Conservation (phyloP, 1,140 invertebrate species). For the Arctopsyche grandis region DNA sequence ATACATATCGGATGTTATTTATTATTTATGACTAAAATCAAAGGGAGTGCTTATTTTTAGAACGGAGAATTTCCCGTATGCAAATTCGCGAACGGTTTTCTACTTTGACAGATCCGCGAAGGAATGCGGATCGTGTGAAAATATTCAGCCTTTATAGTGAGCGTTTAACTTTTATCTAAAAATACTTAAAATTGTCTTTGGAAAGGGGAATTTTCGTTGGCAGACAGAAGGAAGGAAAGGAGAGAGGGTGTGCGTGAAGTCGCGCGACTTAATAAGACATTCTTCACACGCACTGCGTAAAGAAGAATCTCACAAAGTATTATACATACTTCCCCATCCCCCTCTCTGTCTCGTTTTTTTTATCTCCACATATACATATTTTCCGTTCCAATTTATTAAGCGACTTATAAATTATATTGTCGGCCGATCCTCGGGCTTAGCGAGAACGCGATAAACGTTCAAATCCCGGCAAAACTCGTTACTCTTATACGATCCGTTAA, state of each 20-base stretch:
- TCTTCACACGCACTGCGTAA: conserved; percentile 4
- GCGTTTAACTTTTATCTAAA: conserved; percentile 10
- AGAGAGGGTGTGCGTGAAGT: background rate
- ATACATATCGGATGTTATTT: too few species aligned
- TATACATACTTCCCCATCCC: background rate
- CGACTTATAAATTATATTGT: background rate
- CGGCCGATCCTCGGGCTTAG: background rate
- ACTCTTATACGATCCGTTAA: background rate
- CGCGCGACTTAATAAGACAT: conserved; percentile 27
- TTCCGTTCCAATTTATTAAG: background rate
- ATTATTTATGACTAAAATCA: background rate
- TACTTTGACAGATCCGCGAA: too few species aligned
- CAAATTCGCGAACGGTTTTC: background rate
- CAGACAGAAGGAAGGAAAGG: background rate
- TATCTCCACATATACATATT: background rate
- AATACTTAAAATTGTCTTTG: conserved; percentile 23
- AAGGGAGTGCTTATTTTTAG: background rate
- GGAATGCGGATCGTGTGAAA: too few species aligned
- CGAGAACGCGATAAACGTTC: conserved; percentile 11
- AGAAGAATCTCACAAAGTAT: conserved; percentile 4
- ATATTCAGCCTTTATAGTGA: background rate
- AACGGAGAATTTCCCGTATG: background rate
- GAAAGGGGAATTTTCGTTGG: background rate
- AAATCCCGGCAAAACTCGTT: background rate
- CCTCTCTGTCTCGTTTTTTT: background rate